Base-by-base conservation (phyloP, 2,888 invertebrate species). In the Linnaemya vulpina region DNA sequence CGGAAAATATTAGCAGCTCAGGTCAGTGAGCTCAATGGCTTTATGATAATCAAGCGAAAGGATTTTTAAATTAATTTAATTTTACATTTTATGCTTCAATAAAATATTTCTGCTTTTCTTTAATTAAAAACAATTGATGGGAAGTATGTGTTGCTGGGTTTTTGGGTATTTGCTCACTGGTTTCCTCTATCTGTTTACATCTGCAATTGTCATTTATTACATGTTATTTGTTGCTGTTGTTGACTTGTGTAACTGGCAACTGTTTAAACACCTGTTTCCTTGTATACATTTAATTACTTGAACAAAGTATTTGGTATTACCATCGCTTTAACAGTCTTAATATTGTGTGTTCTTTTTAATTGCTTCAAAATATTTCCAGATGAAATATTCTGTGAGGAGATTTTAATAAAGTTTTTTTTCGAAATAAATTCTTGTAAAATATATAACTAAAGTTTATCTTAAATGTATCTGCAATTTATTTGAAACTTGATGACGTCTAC, bases 241-340 rank as follows among this genome's bases (percentile, higher is more conserved):
- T 73, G 58, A 62, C 51, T 67, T 43, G 53, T 74, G 68, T 55
- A 73, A 74, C 58, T 67, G 35, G 38, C 73, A 78, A 78, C 46
- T 70, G 55, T 76, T 81, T 62, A 63, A 68, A 63, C 75, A 82
- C 81, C 73, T 80, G 73, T 60, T 65, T 40, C 79, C 79, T 65
- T 35, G 46, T 55, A 38, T 10, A 13, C 38, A 68, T 58, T 49
- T 67, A 25, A 76, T 67, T 65, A 30, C 51, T 35, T 38, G 20
- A 20, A 78, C 17, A 55, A 65, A 35, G 35, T 58, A 5, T 46
- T 76, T 58, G 55, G 20, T 58, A 40, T 43, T 53, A 13, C n/a
- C 22, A 46, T 20, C 20, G 17, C 2, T 25, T 55, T 25, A 25
- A 10, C 38, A 60, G 30, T 30, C 15, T 51, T 49, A 38, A 38